Evolutionary conservation across 2,888 invertebrate species (phyloP), one percentile per base, ranked within the genome.

Genomic region (Brachyptera putata): DNA sequence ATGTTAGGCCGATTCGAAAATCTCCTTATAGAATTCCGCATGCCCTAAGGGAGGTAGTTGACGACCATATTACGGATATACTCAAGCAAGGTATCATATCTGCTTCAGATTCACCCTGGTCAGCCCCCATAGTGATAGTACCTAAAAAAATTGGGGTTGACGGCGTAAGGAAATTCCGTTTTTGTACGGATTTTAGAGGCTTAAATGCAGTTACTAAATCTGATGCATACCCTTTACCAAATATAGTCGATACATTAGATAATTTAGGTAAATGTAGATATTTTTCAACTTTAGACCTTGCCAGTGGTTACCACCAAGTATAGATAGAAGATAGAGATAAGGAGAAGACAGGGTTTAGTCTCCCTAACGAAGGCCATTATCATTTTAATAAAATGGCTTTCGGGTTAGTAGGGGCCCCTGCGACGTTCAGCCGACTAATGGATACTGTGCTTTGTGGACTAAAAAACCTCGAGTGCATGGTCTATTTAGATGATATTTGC

Each of bases 281-380:
- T 36, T 59, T 59, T 55, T 59, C 53, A 22, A 34, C 59, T 18
- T 22, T 59, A 25, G 53, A 59, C 36, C 30, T 53, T 16, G 34
- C 30, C 18, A 59, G 59, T 59, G 36, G 59, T 14, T 58, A 36
- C 18, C 37, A 49, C 30, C 58, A 50, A 50, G 37, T 58, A 16
- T 58, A 58, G 41, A 34, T 58, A 24, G 49, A 50, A 24, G 49
- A 48, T 24, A n/a, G 21, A 24, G 49, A 49, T 25, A 50, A 41
- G 50, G 49, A 58, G 30, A 43, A 58, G 13, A 58, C 36, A 24
- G 58, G 36, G 18, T 50, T 58, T n/a, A n/a, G n/a, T n/a, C n/a
- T n/a, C n/a, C 24, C 57, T 13, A 16, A 37, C 16, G 36, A 37
- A 46, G 50, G n/a, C 43, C 43, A 21, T 16, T 21, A 16, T 16